Conservation (phyloP, 2,888 invertebrate species). For the Sisyra terminalis region DNA sequence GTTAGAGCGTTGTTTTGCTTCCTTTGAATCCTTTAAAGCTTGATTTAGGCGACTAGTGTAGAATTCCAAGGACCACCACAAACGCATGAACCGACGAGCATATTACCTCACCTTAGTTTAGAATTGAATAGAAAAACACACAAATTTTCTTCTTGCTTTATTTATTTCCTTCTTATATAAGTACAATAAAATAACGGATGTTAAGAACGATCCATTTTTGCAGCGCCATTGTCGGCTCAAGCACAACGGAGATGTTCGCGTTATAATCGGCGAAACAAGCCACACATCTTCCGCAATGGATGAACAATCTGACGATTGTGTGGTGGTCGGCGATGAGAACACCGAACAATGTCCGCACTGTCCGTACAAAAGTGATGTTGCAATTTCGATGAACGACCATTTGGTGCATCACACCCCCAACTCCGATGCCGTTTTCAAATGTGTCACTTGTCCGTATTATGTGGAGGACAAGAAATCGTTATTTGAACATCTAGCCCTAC, state of each 20-base stretch:
- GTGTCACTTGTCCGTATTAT: constrained; percentile 66
- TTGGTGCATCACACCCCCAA: constrained; percentile 52
- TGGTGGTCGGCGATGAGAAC: constrained; percentile 17
- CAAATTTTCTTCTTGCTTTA: no score
- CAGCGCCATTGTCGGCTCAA: constrained; percentile 67
- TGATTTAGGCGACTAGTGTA: no score
- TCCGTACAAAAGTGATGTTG: constrained; percentile 47
- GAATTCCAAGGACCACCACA: no score
- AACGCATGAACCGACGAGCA: no score
- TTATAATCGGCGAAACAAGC: constrained; percentile 36
- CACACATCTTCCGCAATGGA: constrained; percentile 31
- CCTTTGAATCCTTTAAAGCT: no score
- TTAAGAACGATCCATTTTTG: constrained; percentile 15
- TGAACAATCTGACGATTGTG: constrained; percentile 23
- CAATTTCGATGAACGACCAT: constrained; percentile 42
- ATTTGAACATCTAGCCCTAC: constrained; percentile 46
- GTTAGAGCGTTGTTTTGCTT: no score
- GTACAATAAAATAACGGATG: not conserved
- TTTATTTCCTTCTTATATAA: not conserved
- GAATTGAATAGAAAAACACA: no score
- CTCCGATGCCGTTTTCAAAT: constrained; percentile 54
- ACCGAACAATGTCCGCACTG: constrained; percentile 43
- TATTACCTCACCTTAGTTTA: no score
- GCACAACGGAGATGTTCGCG: constrained; percentile 58
- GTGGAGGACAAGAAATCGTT: constrained; percentile 53